Evolutionary conservation across 2,797 vertebrate species (phyloP).

Genomic region (Yasuhikotakia modesta): DNA sequence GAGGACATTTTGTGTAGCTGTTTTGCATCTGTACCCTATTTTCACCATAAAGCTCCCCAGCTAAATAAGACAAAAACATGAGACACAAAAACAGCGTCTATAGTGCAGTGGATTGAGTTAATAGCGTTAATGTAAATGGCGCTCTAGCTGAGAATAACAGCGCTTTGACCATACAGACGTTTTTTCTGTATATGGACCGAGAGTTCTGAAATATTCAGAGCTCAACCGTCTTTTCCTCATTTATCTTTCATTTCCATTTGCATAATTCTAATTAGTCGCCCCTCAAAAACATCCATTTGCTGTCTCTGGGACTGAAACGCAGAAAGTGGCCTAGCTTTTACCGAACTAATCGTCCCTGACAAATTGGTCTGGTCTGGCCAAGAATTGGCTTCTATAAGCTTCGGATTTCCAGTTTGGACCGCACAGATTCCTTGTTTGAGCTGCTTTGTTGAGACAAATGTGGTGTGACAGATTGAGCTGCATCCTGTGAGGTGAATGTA

Average conservation of each 20-base stretch:
- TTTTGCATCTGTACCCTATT: neutral
- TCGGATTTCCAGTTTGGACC: constrained; percentile 47
- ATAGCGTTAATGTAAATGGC: neutral
- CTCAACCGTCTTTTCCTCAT: constrained; percentile 45
- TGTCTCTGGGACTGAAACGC: constrained; percentile 60
- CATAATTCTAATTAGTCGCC: constrained; percentile 74
- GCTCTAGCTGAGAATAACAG: no score
- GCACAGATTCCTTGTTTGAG: constrained; percentile 48
- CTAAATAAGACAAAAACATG: neutral
- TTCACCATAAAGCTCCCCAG: no score
- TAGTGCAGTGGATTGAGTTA: no score
- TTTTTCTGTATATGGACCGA: constrained; percentile 1
- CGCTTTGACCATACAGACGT: neutral
- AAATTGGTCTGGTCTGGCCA: constrained; percentile 58
- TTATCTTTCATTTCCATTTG: constrained; percentile 64
- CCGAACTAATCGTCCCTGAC: constrained; percentile 69
- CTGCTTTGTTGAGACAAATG: constrained; percentile 54
- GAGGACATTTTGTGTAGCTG: neutral
- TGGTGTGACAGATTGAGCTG: constrained; percentile 54
- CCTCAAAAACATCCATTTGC: constrained; percentile 62
- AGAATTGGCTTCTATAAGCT: constrained; percentile 64
- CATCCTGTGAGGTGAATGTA: constrained; percentile 24
- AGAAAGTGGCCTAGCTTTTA: constrained; percentile 62
- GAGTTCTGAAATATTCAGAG: constrained; percentile 13
- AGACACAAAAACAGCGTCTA: no score